Evolutionary conservation across 2,888 invertebrate species (phyloP), one percentile per base, ranked within the genome.

Genomic region (Agapostemon virescens): DNA sequence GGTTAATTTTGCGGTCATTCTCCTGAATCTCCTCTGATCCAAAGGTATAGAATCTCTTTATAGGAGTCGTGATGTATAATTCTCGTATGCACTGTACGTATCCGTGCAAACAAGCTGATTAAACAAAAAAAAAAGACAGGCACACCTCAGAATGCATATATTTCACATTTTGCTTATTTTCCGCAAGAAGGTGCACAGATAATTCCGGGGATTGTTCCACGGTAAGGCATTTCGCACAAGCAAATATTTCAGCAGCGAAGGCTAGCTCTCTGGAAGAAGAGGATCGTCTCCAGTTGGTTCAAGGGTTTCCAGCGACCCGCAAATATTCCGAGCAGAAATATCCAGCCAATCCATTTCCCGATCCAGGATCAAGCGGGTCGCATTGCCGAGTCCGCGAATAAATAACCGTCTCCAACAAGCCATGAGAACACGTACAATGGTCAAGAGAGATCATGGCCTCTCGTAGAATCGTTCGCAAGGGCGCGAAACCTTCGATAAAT

Each of bases 171-270:
- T 49, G 20, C 49, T 49, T n/a, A 49, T n/a, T 49, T 49, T n/a
- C 49, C 49, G n/a, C n/a, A n/a, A 11, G n/a, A n/a, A 49, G 9
- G 49, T 49, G 49, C n/a, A 49, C n/a, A 49, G n/a, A n/a, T n/a
- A n/a, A n/a, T 49, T 49, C n/a, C 49, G 49, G n/a, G 49, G n/a
- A n/a, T 49, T 9, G 11, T 49, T 49, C n/a, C n/a, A n/a, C 49
- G 49, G 33, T 9, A 49, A n/a, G 3, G n/a, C 49, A n/a, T 49
- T 49, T n/a, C 49, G 49, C 11, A 9, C n/a, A n/a, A 20, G 49
- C n/a, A 49, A 49, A 49, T 49, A 49, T 49, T 49, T 49, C 49
- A 49, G 49, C n/a, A n/a, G n/a, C 49, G 49, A n/a, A n/a, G n/a
- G 49, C 11, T 11, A 45, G 20, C 45, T 45, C 20, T 45, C 45